These are phyloP conservation scores for Triplophysa siluroides DNA, from an alignment of 2,113 vertebrate species.

Conservation along the genomic window DNA sequence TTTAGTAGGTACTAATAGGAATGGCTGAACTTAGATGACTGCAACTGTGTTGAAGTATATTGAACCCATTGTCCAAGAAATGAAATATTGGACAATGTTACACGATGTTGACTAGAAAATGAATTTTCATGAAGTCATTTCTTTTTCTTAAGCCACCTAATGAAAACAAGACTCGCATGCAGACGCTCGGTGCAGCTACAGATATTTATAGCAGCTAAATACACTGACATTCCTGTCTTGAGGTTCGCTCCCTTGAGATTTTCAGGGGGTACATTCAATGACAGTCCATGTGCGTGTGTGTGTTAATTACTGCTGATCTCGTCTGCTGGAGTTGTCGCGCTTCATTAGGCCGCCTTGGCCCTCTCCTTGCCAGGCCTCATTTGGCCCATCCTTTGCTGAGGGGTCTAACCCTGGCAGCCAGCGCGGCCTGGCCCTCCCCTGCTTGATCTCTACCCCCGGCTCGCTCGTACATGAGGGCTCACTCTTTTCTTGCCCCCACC, in stretches of 20 bases:
- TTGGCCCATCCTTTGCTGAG: slow-evolving; percentile 87
- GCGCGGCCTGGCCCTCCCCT: slow-evolving; percentile 67
- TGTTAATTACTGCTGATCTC: slow-evolving; percentile 88
- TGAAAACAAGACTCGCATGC: not conserved
- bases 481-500: slow-evolving; percentile 75
- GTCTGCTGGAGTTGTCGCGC: slow-evolving; percentile 85
- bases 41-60: not conserved
- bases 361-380: slow-evolving; percentile 81
- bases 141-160: not conserved
- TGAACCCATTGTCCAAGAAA: not conserved
- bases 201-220: slow-evolving; percentile 14
- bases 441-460: slow-evolving; percentile 89
- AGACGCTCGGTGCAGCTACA: slow-evolving; percentile 1
- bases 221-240: slow-evolving; percentile 36
- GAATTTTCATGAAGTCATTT: not conserved
- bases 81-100: too few species aligned
- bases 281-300: slow-evolving; percentile 52
- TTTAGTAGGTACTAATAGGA: too few species aligned
- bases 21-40: not conserved
- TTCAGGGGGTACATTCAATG: slow-evolving; percentile 33
- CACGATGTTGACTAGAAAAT: not conserved
- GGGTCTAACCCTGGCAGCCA: slow-evolving; percentile 89
- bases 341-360: slow-evolving; percentile 88
- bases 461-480: slow-evolving; percentile 82
- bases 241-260: slow-evolving; percentile 45